A percentile compares a stretch with the other conserved stretches of the same genome.
Conservation (phyloP, 2,113 vertebrate species). For the Emydocephalus ijimae region DNA sequence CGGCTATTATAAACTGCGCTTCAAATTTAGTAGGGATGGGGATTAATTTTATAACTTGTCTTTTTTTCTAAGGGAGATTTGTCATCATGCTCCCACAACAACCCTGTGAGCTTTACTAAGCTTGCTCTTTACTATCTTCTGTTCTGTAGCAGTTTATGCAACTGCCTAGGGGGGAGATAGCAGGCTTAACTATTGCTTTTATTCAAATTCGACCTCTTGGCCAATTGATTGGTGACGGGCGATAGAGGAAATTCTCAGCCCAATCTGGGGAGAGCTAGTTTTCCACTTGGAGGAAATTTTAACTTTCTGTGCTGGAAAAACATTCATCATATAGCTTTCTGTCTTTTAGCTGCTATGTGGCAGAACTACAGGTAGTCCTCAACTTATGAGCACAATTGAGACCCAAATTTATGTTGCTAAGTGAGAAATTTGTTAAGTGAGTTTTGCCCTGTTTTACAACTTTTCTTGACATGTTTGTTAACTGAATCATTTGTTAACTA, state of each 20-base stretch:
- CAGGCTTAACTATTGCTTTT: neutral
- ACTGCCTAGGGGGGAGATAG: neutral
- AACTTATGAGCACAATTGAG: too few relatives aligned
- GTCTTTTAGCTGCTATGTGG: neutral
- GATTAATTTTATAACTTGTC: too few relatives aligned
- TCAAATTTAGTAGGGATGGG: too few relatives aligned
- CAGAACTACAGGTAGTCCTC: too few relatives aligned
- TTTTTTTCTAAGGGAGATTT: too few relatives aligned
- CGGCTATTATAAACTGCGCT: neutral
- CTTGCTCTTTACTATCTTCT: neutral
- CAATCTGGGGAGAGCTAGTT: neutral
- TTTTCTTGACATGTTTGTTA: too few relatives aligned
- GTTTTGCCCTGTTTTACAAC: too few relatives aligned
- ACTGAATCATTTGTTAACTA: too few relatives aligned
- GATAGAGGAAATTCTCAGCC: neutral
- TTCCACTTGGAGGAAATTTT: neutral
- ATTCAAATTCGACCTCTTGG: neutral
- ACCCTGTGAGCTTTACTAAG: too few relatives aligned
- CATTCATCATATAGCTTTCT: neutral
- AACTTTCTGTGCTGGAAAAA: neutral
- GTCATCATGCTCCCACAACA: too few relatives aligned
- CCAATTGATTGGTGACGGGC: neutral
- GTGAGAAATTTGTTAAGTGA: too few relatives aligned
- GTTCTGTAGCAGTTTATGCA: neutral
- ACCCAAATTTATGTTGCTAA: too few relatives aligned